Conservation (phyloP, 2,797 vertebrate species). For the Syndactyla subalaris region DNA sequence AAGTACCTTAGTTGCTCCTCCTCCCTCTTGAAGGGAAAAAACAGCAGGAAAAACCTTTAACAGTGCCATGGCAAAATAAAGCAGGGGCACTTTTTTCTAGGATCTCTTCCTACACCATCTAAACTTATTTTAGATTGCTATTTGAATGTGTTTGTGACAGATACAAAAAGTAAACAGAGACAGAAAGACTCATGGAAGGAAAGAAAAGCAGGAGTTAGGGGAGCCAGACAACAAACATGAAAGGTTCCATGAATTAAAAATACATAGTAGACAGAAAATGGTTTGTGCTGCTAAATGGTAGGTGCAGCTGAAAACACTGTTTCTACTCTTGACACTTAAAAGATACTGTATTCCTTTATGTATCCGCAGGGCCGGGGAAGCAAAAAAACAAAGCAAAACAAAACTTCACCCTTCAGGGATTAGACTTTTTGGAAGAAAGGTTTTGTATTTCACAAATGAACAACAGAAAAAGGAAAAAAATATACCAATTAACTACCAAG, state of each 20-base stretch:
- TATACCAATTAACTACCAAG: neutral
- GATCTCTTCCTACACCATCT: neutral
- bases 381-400: neutral
- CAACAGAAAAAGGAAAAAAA: neutral
- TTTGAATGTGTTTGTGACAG: slow-evolving; percentile 20
- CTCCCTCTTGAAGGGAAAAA: neutral
- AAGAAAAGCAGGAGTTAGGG: neutral
- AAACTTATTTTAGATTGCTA: slow-evolving; percentile 12
- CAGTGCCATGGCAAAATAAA: neutral
- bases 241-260: slow-evolving; percentile 40
- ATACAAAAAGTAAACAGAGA: slow-evolving; percentile 39
- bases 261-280: neutral
- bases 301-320: neutral
- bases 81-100: neutral
- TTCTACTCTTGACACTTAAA: neutral
- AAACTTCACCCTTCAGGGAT: neutral
- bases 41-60: neutral
- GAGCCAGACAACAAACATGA: neutral
- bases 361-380: neutral
- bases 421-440: neutral
- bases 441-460: neutral
- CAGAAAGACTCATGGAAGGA: neutral
- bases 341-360: neutral
- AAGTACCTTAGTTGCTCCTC: neutral
- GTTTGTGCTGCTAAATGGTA: neutral